A percentile compares a stretch with the other conserved stretches of the same genome.
phyloP scores from a whole-genome alignment of 2,113 vertebrate genomes.

The Meleagris gallopavo region DNA sequence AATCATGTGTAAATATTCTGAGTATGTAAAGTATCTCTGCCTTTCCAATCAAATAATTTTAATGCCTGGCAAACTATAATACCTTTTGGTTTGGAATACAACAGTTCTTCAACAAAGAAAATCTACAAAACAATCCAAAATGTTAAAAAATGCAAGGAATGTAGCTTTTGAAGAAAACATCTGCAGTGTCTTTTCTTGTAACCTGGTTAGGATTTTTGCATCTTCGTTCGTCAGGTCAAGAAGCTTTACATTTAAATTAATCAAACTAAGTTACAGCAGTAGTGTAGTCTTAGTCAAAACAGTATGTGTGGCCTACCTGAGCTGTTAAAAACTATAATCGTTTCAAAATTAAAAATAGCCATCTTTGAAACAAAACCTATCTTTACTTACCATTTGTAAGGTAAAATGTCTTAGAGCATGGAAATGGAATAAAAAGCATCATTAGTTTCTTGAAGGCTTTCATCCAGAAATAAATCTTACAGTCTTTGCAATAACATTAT shows the following conservation, averaged over 20 bases:
- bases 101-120: not conserved
- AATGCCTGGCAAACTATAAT: not conserved
- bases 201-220: not conserved
- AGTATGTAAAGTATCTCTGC: not conserved
- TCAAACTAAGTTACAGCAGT: not conserved
- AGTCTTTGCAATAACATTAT: not conserved
- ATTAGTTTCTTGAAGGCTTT: not conserved
- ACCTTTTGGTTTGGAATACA: not conserved
- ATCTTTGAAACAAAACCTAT: not conserved
- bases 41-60: not conserved
- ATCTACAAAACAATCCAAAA: not conserved
- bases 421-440: not conserved
- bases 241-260: not conserved
- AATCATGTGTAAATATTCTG: not conserved
- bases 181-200: not conserved
- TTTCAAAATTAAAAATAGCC: not conserved
- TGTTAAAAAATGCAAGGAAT: not conserved
- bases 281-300: not conserved
- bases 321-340: not conserved
- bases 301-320: not conserved
- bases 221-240: not conserved
- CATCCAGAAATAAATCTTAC: not conserved
- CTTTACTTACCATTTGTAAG: not conserved
- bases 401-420: not conserved
- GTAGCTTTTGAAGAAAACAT: not conserved